Base-by-base conservation (phyloP, 2,888 invertebrate species). In the Eupithecia subfuscata region DNA sequence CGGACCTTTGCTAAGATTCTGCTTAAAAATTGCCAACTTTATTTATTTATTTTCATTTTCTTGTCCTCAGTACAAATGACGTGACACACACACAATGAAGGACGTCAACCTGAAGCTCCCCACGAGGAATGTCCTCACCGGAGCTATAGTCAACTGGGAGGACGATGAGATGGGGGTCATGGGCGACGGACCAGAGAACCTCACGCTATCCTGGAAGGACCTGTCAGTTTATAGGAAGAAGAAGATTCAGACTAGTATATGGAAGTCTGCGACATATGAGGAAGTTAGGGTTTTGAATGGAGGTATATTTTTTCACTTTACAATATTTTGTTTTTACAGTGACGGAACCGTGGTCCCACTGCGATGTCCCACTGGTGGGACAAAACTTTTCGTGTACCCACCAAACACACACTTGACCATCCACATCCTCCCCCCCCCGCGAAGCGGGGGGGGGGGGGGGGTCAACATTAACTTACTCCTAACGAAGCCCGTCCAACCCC, bases 261-360 rank as follows among this genome's bases (percentile, higher is more conserved):
- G 95, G 91, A 89, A 92, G 69, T 92, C 94, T 0, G 87, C 94
- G 43, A 90, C 89, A 1, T 93, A 94, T 78, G 95, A 96, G 82
- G 93, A 95, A 81, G 89, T 95, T 22, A 94, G 94, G 79, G 92
- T 96, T 63, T 85, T 96, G 70, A 94, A 95, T 86, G 95, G 95
- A 90, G 95, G 96, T 96, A 86, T 16, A 43, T 18, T 16, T 45
- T 43, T 11, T 45, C 5, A 45, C 16, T 45, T 14, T 45, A 1
- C 18, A 18, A 18, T 48, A 7, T 18, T 48, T 48, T 18, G 16
- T 48, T 48, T 43, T 12, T 12, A 37, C 37, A 30, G n/a, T n/a
- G n/a, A n/a, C n/a, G n/a, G n/a, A n/a, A n/a, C n/a, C n/a, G n/a
- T n/a, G n/a, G n/a, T n/a, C n/a, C n/a, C n/a, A n/a, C n/a, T n/a